These are phyloP conservation scores for Deroplatys truncata DNA, from an alignment of 2,888 invertebrate genomes.

Conservation along the genomic window DNA sequence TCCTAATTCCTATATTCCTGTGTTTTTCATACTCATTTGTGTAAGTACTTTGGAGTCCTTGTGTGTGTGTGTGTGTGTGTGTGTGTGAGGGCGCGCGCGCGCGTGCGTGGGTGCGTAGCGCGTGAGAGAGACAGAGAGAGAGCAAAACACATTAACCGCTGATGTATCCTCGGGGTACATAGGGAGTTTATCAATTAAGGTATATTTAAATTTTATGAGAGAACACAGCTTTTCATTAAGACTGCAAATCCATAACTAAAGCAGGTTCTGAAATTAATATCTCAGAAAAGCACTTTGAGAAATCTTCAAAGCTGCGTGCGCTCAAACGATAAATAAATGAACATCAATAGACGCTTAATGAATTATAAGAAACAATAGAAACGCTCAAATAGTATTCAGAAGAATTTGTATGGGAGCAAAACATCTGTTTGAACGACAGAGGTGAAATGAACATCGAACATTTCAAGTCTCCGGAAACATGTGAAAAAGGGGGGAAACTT, in stretches of 20 bases:
- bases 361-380: not conserved
- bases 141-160: too few species aligned
- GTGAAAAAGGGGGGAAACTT: not conserved
- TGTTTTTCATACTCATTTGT: too few species aligned
- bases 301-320: not conserved
- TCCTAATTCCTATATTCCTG: too few species aligned
- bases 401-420: not conserved
- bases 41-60: too few species aligned
- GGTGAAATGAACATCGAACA: constrained; percentile 4
- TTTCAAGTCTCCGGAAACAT: not conserved
- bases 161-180: not conserved
- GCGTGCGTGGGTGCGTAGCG: too few species aligned
- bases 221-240: not conserved
- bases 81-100: too few species aligned
- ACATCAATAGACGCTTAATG: not conserved
- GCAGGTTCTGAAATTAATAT: not conserved
- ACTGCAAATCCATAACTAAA: not conserved
- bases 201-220: not conserved
- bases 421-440: not conserved
- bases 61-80: too few species aligned
- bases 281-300: not conserved
- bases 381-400: not conserved
- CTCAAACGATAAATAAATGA: not conserved
- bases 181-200: not conserved
- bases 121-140: too few species aligned